These are phyloP conservation scores for Arizona elegans DNA, from an alignment of 2,113 vertebrate genomes.

Conservation along the genomic window DNA sequence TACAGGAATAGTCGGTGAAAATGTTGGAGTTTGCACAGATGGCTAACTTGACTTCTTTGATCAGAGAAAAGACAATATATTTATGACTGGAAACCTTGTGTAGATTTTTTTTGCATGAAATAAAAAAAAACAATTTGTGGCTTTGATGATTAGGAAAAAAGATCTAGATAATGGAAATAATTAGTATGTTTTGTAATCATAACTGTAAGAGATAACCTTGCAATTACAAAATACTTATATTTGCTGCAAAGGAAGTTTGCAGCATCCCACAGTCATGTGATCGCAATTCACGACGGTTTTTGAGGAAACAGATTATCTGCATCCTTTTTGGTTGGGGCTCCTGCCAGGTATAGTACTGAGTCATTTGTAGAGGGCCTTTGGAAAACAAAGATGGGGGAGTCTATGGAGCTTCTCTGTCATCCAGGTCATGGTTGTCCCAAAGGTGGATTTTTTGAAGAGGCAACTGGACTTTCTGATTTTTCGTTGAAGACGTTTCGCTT, in stretches of 20 bases:
- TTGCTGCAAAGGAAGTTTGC: not conserved
- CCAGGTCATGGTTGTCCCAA: too few relatives aligned
- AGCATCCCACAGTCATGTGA: not conserved
- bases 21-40: not conserved
- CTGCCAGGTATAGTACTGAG: not conserved
- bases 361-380: not conserved
- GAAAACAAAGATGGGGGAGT: not conserved
- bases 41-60: not conserved
- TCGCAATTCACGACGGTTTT: not conserved
- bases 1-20: not conserved
- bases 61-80: not conserved
- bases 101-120: not conserved
- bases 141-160: not conserved
- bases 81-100: not conserved
- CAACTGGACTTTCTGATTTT: too few relatives aligned
- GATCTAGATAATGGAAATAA: not conserved
- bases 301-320: not conserved
- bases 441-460: too few relatives aligned
- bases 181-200: not conserved
- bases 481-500: too few relatives aligned
- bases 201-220: not conserved
- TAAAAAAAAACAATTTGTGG: not conserved
- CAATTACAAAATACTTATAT: not conserved
- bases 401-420: too few relatives aligned
- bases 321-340: not conserved